A percentile compares a stretch with the other conserved stretches of the same genome.
Evolutionary conservation across 2,113 vertebrate genomes (phyloP).

Genomic region (Nothocercus julius): DNA sequence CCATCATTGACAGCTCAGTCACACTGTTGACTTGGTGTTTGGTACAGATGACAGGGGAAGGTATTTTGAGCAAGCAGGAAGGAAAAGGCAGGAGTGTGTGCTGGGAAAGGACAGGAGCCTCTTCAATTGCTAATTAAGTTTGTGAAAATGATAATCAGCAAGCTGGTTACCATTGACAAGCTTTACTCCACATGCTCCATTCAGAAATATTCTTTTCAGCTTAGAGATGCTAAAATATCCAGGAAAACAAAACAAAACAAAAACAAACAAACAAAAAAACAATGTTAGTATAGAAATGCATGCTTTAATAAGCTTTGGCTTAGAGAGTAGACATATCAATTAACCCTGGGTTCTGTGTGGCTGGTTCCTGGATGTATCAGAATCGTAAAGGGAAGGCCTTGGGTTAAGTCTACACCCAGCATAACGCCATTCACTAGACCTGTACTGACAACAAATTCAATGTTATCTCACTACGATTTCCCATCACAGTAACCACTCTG

Average conservation of each 20-base stretch:
- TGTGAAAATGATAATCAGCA: background rate
- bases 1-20: background rate
- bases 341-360: background rate
- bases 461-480: background rate
- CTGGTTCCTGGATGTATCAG: background rate
- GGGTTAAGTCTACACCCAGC: background rate
- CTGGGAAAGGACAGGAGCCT: background rate
- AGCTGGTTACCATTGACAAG: background rate
- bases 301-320: background rate
- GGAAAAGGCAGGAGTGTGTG: background rate
- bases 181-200: background rate
- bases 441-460: background rate
- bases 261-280: background rate
- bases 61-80: background rate
- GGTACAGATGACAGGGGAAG: background rate
- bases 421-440: background rate
- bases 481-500: background rate
- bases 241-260: background rate
- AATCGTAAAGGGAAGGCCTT: background rate
- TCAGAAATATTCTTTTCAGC: background rate
- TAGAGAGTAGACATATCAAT: background rate
- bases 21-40: background rate
- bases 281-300: background rate
- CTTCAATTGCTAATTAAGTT: background rate
- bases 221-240: background rate